Evolutionary conservation across 2,113 vertebrate genomes (phyloP), one percentile per base, ranked within the genome.

Genomic region (Antechinus stuartii): DNA sequence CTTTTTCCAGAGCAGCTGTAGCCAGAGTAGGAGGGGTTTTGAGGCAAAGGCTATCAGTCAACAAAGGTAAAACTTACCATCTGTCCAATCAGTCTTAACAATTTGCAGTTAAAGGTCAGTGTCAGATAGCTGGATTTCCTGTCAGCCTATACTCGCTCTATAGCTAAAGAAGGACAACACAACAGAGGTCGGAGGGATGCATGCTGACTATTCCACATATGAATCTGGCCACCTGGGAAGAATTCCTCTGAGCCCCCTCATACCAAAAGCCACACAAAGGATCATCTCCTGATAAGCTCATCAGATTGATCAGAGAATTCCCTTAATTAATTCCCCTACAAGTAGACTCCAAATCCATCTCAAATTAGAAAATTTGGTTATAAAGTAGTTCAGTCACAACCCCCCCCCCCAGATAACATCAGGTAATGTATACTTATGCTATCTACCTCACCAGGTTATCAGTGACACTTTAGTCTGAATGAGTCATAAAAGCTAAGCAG

Each of bases 31-130:
- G 49, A 95, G 53, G 56, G 92, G 27, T 3, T 92, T 55, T 90
- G n/a, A 84, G 68, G 89, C 27, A 96, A 97, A 93, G 23, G 35
- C 14, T 94, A 92, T 76, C 76, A 84, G 42, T 84, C 68, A n/a
- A 84, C 35, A 42, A 84, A 84, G 68, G 68, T 22, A 91, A 94
- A 95, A 97, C 93, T 54, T 23, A 90, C 23, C 26, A 61, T 61
- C 47, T 89, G 46, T n/a, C 46, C 22, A 35, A 30, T 16, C 47
- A 50, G 26, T 93, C 76, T 94, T 50, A 92, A 89, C 0, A 90
- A 46, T 57, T 50, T 92, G 24, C 54, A 91, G 53, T 56, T 24
- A 95, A 91, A 89, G 8, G 53, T 56, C 47, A 93, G 68, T 92
- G 46, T 42, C n/a, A 76, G 35, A 56, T 19, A 52, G 14, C 30